Evolutionary conservation across 92 coral and sea anemone genomes (phyloP), one percentile per base, ranked within the genome.

Genomic region (Desmophyllum pertusum): DNA sequence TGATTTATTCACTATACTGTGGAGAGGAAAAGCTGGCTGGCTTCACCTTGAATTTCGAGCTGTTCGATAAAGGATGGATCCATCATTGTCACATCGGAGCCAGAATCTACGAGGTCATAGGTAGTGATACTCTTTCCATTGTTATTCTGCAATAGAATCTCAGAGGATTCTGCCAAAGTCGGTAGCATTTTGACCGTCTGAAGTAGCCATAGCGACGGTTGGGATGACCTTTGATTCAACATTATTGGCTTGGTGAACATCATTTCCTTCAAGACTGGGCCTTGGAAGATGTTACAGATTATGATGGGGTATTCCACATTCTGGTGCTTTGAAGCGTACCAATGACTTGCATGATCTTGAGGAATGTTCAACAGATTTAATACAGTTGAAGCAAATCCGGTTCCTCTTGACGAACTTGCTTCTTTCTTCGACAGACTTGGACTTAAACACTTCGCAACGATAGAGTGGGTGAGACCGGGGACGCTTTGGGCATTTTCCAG

Each of bases 31-130:
- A 88, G 48, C 53, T 75, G 39, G 48, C 88, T 65, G 13, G 78
- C 30, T 30, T 82, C 43, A 30, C 90, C 87, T 72, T 85, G 27
- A 52, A 85, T 79, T 14, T 31, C 78, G 36, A 80, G 77, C 29
- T 70, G 87, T 53, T 73, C 43, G 11, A 77, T 74, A 17, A 86
- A 73, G 50, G 90, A 82, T 4, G 86, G 84, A 75, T 86, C 90
- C 30, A 72, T 86, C 93, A 86, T 86, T 19, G 88, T 90, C 4
- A 75, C 72, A 55, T 86, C 90, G 35, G 87, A 89, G 80, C 93
- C 89, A 21, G 87, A 85, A 75, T 85, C 90, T 15, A 85, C 10
- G 23, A 86, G 87, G 59, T 88, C 85, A 64, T 82, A 90, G 33
- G 88, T 81, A 55, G 90, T 86, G 55, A 85, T 67, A 10, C 52